These are phyloP conservation scores for Hylyphantes graminicola DNA, from an alignment of 1,140 invertebrate genomes.

Conservation along the genomic window DNA sequence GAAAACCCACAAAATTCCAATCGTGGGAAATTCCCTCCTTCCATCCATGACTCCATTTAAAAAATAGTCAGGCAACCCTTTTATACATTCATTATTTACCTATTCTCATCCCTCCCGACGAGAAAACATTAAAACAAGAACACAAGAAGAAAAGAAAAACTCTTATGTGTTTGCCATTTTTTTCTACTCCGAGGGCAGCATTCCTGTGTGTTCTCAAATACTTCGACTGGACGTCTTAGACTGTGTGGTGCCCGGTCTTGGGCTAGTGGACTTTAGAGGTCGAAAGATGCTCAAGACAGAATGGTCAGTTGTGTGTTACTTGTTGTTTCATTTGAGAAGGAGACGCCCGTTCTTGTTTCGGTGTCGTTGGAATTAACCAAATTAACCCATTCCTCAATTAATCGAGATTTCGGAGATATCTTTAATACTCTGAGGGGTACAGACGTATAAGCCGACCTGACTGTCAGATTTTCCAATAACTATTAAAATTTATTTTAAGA, in stretches of 20 bases:
- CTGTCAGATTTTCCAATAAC: no score
- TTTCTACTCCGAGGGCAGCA: not conserved
- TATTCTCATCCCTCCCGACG: not conserved
- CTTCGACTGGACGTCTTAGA: slow-evolving; percentile 7
- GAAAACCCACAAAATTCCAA: no score
- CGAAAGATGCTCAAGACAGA: not conserved
- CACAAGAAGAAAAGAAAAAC: not conserved
- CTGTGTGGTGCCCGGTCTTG: slow-evolving; percentile 25
- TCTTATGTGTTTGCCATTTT: not conserved
- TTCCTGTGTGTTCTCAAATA: not conserved
- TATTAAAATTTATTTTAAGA: no score
- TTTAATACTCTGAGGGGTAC: no score
- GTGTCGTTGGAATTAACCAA: no score
- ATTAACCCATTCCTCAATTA: no score
- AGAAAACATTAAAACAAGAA: not conserved
- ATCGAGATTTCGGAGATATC: no score
- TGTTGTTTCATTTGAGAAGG: no score
- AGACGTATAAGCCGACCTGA: no score
- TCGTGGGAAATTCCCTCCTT: no score
- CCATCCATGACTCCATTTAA: not conserved
- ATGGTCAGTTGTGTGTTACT: no score
- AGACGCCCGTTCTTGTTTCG: no score
- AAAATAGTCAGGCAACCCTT: not conserved
- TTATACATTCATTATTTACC: slow-evolving; percentile 4
- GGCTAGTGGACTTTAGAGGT: not conserved